Base-by-base conservation (phyloP, 2,888 invertebrate genomes). In the Zonitis immaculata region DNA sequence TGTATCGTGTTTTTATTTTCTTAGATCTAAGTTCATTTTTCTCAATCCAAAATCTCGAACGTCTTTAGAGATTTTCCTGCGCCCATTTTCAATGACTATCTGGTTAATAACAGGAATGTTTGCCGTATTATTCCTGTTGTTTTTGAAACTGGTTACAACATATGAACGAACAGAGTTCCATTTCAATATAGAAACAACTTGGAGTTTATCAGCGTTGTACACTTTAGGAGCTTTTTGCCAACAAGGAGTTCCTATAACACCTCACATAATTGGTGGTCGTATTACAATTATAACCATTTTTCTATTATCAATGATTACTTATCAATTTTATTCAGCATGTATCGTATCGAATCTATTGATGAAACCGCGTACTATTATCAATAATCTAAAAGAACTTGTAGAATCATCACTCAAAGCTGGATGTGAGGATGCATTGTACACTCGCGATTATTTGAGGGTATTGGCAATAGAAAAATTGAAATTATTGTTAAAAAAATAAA, bases 321-420 rank as follows among this genome's bases (percentile, higher is more conserved):
- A 83, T 68, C 86, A 86, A 65, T 86, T 84, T 67, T 86, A 86
- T 67, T 84, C 84, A 32, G 86, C 84, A 1, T 82, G 82, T 44
- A 81, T 86, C 47, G 84, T 86, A 1, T 85, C 86, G 0, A 80
- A 82, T 0, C 66, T 85, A 51, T 71, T 86, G 26, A 79, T 80
- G 64, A 82, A 82, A 52, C 77, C 82, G n/a, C 79, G 81, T 0
- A 82, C 80, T 54, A 80, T 78, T 27, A 84, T 86, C 22, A 79
- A 76, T 56, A 82, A 79, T 0, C 61, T 85, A 5, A 72, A 77
- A 43, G 82, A 84, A 61, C 65, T 86, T 55, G 66, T 82, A 51
- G 72, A 78, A 22, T 85, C 84, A 51, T 76, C 79, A 25, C 63
- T 86, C 55, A 78, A 79, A 56, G 78, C 79, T 26, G 85, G 83